Evolutionary conservation across 1,140 invertebrate genomes (phyloP), one percentile per base, ranked within the genome.

Genomic region (Caenorhabditis inopinata): DNA sequence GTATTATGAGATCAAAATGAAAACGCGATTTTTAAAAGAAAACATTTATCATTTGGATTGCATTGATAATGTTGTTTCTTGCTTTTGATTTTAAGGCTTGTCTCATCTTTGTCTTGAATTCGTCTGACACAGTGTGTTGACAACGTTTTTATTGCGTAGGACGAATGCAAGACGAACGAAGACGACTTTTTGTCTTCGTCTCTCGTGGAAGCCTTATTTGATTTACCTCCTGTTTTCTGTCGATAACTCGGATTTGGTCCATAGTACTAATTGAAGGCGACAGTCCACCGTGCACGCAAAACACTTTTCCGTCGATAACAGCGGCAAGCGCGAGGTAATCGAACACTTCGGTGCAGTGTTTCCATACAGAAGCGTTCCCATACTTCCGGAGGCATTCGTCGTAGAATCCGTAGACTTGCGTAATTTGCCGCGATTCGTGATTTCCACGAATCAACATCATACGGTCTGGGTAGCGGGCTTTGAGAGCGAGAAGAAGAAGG

Each of bases 361-460:
- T 92, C 97, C 97, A 99, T 3, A 99, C 97, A 81, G 95, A 96
- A 78, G 96, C 95, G 74, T 94, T 97, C n/a, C 97, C 96, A 91
- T 99, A 99, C 91, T 99, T 99, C 84, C 97, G 92, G 79, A 99
- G 90, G 89, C 97, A 99, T 91, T 99, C 97, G 90, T 99, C 97
- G 90, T 99, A 99, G 90, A 99, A 99, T 14, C 97, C 97, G 90
- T 99, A 99, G 14, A 99, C 96, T 92, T 99, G 97, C 53, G 97
- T 99, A 76, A 99, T 99, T 91, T 99, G 97, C 86, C 97, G 91
- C 58, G 94, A 96, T 90, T 97, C 96, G 87, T 97, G 96, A 89
- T 97, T 97, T 25, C 96, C 96, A 87, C 96, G 92, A 84, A 97
- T 97, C 85, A 99, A 90, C 83, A 96, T 99, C 74, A 99, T 98